Evolutionary conservation across 2,113 vertebrate genomes (phyloP).

Genomic region (Grammomys dolichurus): DNA sequence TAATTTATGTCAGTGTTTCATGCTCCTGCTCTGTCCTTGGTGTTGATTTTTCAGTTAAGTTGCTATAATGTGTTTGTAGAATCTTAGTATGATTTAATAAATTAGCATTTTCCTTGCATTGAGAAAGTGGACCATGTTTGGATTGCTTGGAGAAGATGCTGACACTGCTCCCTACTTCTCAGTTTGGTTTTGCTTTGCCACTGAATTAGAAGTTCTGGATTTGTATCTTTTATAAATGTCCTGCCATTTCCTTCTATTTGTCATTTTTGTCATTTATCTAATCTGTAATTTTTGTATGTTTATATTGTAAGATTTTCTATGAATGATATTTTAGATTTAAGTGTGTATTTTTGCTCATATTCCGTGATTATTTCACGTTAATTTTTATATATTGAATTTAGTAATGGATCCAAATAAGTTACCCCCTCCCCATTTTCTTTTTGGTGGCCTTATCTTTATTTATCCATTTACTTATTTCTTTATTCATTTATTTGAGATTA

Average conservation of each 20-base stretch:
- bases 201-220: not conserved
- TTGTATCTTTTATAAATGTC: not conserved
- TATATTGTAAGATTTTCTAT: not conserved
- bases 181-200: not conserved
- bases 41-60: not conserved
- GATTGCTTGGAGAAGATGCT: not conserved
- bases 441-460: too few relatives aligned
- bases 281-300: not conserved
- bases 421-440: too few relatives aligned
- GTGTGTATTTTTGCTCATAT: not conserved
- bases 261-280: not conserved
- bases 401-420: not conserved
- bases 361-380: not conserved
- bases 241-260: not conserved
- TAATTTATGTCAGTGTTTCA: not conserved
- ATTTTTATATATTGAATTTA: not conserved
- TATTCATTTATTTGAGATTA: not conserved
- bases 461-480: too few relatives aligned
- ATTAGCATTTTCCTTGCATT: constrained; percentile 1
- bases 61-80: not conserved
- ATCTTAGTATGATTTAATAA: not conserved
- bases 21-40: not conserved
- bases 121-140: not conserved
- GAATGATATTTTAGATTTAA: not conserved
- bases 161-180: not conserved